Base-by-base conservation (phyloP, 2,888 invertebrate genomes). In the Periphyllus acericola region DNA sequence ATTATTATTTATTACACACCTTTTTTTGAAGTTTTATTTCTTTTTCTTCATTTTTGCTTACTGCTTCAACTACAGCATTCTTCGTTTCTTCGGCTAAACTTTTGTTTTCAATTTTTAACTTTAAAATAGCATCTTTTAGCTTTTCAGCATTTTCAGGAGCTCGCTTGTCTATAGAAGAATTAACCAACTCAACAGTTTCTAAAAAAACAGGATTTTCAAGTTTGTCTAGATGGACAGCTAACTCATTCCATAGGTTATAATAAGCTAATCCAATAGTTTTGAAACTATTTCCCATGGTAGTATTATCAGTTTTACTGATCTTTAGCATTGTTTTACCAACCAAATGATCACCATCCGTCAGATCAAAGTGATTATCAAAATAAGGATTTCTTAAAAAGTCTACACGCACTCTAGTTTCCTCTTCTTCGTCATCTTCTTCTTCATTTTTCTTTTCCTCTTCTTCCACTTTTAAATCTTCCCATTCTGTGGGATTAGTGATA, bases 291-390 rank as follows among this genome's bases (percentile, higher is more conserved):
- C 93, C 93, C 11, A 95, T 90, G 89, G 92, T 91, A 90, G 94
- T 92, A 86, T 92, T 91, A 34, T 90, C 89, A 89, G 92, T 91
- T 90, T 93, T 92, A 5, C 94, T 94, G 89, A 95, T 93, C 92
- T 93, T 93, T 66, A 93, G 93, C 82, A 98, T 92, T 3, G 97
- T 96, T 93, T 98, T 98, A 0, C 98, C 98, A 81, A 96, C 93
- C 72, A 97, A 92, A 91, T 94, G 93, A 46, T 93, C 91, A 11
- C 95, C 93, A 90, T 96, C 95, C 89, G 92, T 93, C 34, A 98
- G 93, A 92, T 97, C 97, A 92, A 97, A 97, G 92, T 98, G 98
- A 91, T 96, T 96, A 92, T 98, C 98, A 92, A 95, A 95, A 91
- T 93, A 96, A 0, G 95, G 94, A 91, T 97, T 97, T 90, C 96